These are phyloP conservation scores for Drosophila prosaltans DNA, from an alignment of 1,140 invertebrate species.

Conservation along the genomic window DNA sequence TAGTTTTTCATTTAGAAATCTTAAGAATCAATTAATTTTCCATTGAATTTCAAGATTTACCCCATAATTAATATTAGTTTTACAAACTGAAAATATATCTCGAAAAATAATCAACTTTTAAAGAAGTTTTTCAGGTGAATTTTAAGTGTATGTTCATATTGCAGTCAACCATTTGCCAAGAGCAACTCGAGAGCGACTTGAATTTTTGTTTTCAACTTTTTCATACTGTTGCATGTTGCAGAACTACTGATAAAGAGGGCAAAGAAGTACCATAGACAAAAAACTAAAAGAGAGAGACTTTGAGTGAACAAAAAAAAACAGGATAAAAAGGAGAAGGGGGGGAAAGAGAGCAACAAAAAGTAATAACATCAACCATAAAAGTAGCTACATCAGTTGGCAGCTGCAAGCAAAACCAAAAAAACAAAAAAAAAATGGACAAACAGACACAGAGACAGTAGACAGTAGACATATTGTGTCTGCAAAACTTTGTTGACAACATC, in stretches of 20 bases:
- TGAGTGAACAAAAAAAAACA: conserved; percentile 35
- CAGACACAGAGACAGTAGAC: conserved; percentile 10
- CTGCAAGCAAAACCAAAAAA: conserved; percentile 54
- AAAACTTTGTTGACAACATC: conserved; percentile 75
- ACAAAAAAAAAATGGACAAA: neutral
- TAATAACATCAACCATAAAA: conserved; percentile 81
- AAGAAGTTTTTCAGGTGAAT: too few species aligned
- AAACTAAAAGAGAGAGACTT: neutral
- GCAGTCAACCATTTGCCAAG: neutral
- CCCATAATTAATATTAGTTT: too few species aligned
- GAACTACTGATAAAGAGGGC: conserved; percentile 17
- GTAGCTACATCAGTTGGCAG: conserved; percentile 79
- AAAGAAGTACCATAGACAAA: conserved; percentile 23
- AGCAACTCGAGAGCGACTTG: conserved; percentile 7
- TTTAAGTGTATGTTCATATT: too few species aligned
- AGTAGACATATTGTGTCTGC: conserved; percentile 78
- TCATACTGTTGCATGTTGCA: conserved; percentile 61
- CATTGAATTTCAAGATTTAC: too few species aligned
- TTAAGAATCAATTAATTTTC: too few species aligned
- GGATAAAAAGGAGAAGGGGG: neutral
- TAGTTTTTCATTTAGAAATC: too few species aligned
- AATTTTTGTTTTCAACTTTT: conserved; percentile 46
- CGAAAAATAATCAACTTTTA: too few species aligned
- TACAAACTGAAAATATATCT: too few species aligned
- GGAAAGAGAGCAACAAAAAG: conserved; percentile 53